Conservation (phyloP, 2,113 vertebrate genomes). For the Leuciscus idus region DNA sequence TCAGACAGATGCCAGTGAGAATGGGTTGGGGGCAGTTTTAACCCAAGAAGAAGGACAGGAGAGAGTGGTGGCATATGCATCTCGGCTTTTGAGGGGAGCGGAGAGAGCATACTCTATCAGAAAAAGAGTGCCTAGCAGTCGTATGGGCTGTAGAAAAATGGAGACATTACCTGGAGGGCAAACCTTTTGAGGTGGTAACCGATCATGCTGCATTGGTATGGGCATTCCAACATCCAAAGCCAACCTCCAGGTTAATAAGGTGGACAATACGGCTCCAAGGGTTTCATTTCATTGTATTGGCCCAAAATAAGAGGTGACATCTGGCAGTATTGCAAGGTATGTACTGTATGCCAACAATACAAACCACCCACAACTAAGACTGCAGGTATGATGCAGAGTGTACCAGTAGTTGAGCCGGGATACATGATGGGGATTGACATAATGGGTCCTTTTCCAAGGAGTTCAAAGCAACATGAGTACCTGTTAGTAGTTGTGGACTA, state of each 20-base stretch:
- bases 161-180: conserved; percentile 1
- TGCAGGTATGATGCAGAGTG: not conserved
- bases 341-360: not conserved
- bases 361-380: not conserved
- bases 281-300: conserved; percentile 2
- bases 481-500: conserved; percentile 40
- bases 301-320: not conserved
- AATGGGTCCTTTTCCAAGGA: conserved; percentile 12
- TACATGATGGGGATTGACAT: conserved; percentile 5
- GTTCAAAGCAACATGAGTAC: not conserved
- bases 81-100: not conserved
- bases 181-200: not conserved
- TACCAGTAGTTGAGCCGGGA: not conserved
- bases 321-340: not conserved
- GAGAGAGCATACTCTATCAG: no score
- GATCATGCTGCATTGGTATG: not conserved
- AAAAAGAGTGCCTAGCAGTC: not conserved
- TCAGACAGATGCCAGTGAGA: conserved; percentile 10
- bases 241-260: not conserved
- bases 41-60: not conserved
- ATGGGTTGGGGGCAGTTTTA: conserved; percentile 5
- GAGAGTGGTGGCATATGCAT: not conserved
- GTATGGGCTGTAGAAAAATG: no score
- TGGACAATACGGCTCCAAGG: conserved; percentile 4
- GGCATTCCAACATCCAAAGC: conserved; percentile 2